Evolutionary conservation across 2,113 vertebrate genomes (phyloP), one percentile per base, ranked within the genome.

Genomic region (Beaufortia kweichowensis): DNA sequence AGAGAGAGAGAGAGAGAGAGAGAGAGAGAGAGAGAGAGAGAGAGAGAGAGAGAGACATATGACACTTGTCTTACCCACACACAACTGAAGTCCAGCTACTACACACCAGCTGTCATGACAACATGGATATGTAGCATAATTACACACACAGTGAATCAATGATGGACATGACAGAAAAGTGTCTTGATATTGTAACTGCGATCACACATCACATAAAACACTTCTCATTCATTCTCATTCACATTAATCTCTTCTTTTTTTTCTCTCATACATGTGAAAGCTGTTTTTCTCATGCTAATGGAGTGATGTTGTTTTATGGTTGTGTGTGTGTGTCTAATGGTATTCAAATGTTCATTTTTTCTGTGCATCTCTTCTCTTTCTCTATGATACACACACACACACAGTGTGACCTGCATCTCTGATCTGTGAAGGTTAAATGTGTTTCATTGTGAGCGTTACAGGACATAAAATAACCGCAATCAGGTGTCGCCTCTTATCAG

Each of bases 71-170:
- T 76, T 50, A 63, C 72, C 64, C 65, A 69, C 71, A 50, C 48
- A 75, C 26, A 62, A 68, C 55, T 33, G 17, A 79, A 79, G 56
- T 75, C 60, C 55, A 55, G 41, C 43, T 43, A 41, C 43, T 43
- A 41, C 48, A 41, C 24, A 9, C 26, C 53, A 67, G 78, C 70
- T 80, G 46, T 72, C 78, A 76, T 80, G 78, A 80, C 78, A 76
- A 80, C 72, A 33, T 70, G 57, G 17, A 14, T 56, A 61, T 67
- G 39, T 28, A 39, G 71, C 21, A 33, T 70, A 33, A 80, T 75
- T 76, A 76, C 11, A 48, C 17, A 48, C 19, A n/a, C n/a, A n/a
- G n/a, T n/a, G n/a, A n/a, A n/a, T n/a, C n/a, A n/a, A n/a, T 26
- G 48, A 31, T 31, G 31, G 6, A 31, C 31, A 31, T 6, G 31